Conservation (phyloP, 2,113 vertebrate species). For the Oceanites oceanicus region DNA sequence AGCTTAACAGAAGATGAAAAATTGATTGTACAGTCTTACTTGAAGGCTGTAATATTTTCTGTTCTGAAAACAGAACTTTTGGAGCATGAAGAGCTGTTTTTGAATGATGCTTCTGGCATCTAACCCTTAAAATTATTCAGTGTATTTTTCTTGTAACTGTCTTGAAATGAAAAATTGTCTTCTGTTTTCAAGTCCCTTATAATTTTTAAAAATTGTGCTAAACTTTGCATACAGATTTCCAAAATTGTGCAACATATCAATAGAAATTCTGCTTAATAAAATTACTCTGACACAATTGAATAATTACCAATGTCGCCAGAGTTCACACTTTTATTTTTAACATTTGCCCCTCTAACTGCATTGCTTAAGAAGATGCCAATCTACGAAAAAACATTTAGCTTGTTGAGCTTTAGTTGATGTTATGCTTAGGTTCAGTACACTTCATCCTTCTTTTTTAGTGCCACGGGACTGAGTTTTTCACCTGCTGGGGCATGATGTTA, state of each 20-base stretch:
- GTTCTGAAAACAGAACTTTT: not conserved
- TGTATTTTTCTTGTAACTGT: not conserved
- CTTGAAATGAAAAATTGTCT: not conserved
- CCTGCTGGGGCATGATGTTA: constrained; percentile 29
- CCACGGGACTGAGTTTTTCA: constrained; percentile 16
- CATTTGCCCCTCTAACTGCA: not conserved
- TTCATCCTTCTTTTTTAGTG: not conserved
- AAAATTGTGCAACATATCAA: not conserved
- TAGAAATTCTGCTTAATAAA: not conserved
- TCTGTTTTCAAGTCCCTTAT: not conserved
- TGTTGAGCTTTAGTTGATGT: not conserved
- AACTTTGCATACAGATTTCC: not conserved
- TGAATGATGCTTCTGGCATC: constrained; percentile 3
- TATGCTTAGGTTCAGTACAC: not conserved
- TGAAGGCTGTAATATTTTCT: not conserved
- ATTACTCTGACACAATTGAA: not conserved
- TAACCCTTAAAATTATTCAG: not conserved
- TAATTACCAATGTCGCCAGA: not conserved
- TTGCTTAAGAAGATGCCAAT: not conserved
- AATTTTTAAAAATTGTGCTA: not conserved
- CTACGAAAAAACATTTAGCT: not conserved
- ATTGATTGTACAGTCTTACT: not conserved
- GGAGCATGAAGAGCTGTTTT: not conserved
- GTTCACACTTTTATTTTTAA: not conserved
- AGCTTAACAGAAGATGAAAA: not conserved